Percentiles rank a stretch among this genome's conserved stretches.
Conservation (phyloP, 2,113 vertebrate genomes). For the Hassar affinis region DNA sequence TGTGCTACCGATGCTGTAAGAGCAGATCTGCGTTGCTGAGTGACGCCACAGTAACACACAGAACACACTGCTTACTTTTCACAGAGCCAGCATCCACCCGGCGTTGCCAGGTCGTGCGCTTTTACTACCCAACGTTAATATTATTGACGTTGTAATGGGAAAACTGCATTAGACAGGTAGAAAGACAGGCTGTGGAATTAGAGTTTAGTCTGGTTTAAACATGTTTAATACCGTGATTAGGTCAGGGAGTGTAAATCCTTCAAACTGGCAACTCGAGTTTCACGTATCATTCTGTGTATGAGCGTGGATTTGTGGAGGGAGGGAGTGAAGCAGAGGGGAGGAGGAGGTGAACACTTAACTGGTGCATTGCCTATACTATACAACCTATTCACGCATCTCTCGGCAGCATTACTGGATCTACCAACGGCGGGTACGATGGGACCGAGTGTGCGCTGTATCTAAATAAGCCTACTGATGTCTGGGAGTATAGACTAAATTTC, state of each 20-base stretch:
- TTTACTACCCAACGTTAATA: not conserved
- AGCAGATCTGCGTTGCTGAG: not conserved
- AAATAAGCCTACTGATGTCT: not conserved
- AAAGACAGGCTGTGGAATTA: not conserved
- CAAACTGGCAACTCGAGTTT: conserved; percentile 7
- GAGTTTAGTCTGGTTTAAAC: not conserved
- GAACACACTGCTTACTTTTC: not conserved
- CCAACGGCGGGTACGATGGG: not conserved
- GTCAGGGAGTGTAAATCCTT: not conserved
- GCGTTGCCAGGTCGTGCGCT: conserved; percentile 1
- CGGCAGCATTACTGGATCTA: conserved; percentile 11
- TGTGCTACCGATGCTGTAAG: not conserved
- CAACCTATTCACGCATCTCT: conserved; percentile 31
- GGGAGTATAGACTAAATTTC: not conserved
- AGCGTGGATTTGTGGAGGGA: conserved; percentile 14
- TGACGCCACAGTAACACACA: not conserved
- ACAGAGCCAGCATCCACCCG: not conserved
- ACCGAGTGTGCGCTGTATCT: not conserved
- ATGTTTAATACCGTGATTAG: not conserved
- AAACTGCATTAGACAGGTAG: too few relatives aligned
- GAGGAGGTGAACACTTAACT: conserved; percentile 53
- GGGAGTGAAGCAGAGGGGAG: conserved; percentile 29
- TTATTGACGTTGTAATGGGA: not conserved
- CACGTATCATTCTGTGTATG: not conserved
- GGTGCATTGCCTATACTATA: conserved; percentile 36